Evolutionary conservation across 2,797 vertebrate species (phyloP).

Genomic region (Anas georgica): DNA sequence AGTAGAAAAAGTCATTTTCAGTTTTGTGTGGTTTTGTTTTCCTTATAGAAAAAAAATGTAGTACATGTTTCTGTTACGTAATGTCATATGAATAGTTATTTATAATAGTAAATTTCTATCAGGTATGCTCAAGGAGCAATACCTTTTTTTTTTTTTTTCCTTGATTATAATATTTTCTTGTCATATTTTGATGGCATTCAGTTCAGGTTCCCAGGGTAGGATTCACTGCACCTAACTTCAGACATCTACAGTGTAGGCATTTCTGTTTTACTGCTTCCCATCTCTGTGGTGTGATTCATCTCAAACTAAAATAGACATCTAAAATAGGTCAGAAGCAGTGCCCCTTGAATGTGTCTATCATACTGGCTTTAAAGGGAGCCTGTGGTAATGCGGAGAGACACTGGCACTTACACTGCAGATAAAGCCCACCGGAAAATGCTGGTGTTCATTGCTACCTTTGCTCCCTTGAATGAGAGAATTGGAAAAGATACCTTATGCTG

Average conservation of each 20-base stretch:
- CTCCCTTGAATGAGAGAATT: neutral
- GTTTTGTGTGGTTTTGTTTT: neutral
- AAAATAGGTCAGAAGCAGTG: slow-evolving; percentile 62
- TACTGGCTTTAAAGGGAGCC: neutral
- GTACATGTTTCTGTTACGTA: neutral
- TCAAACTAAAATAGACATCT: slow-evolving; percentile 47
- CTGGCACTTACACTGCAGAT: neutral
- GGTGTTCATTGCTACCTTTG: neutral
- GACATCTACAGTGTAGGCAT: slow-evolving; percentile 24
- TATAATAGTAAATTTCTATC: neutral
- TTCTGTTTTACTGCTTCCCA: slow-evolving; percentile 56
- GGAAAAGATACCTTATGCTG: neutral
- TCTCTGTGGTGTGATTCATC: slow-evolving; percentile 59
- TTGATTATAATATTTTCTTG: neutral
- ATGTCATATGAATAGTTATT: neutral
- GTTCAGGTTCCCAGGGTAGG: neutral
- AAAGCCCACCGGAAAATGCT: neutral
- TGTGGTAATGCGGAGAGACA: neutral
- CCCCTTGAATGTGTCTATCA: neutral
- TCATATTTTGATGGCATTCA: slow-evolving; percentile 18
- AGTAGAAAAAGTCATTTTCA: neutral
- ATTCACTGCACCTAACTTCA: slow-evolving; percentile 41
- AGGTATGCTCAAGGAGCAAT: neutral
- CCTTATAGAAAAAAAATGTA: neutral
- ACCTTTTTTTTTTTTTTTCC: neutral